Evolutionary conservation across 2,797 vertebrate species (phyloP).

Genomic region (Macropus fuliginosus): DNA sequence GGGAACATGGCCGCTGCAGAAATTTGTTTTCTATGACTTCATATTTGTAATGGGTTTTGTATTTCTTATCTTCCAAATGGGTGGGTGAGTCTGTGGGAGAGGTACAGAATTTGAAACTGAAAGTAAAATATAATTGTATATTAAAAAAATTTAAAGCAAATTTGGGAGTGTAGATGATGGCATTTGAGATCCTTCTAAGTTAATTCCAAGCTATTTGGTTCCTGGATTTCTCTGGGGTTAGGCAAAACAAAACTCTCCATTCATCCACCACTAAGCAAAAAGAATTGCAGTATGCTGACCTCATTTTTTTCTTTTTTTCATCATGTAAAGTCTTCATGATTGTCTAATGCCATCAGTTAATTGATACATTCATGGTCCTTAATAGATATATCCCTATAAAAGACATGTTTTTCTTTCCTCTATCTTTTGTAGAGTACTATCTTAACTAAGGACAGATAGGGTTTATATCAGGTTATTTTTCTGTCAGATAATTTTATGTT

Average conservation of each 20-base stretch:
- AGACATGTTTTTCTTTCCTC: neutral
- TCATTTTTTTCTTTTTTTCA: neutral
- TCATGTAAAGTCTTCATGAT: neutral
- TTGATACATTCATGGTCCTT: neutral
- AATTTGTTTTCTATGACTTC: no score
- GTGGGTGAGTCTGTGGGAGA: neutral
- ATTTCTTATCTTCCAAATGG: neutral
- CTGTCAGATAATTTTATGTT: constrained; percentile 64
- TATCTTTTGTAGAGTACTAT: neutral
- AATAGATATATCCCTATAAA: neutral
- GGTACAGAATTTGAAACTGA: neutral
- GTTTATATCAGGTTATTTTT: constrained; percentile 60
- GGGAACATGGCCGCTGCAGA: no score
- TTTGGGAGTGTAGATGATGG: neutral
- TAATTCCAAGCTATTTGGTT: neutral
- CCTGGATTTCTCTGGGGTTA: neutral
- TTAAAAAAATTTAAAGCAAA: neutral
- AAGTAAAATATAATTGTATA: neutral
- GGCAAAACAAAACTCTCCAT: neutral
- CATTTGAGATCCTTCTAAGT: neutral
- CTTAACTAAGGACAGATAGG: constrained; percentile 64
- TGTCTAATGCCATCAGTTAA: neutral
- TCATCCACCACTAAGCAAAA: neutral
- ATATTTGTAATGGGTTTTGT: neutral
- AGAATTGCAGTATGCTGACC: neutral